A percentile compares a stretch with the other conserved stretches of the same genome.
phyloP scores from a whole-genome alignment of 2,888 invertebrate genomes.

The Himalopsyche japonica region DNA sequence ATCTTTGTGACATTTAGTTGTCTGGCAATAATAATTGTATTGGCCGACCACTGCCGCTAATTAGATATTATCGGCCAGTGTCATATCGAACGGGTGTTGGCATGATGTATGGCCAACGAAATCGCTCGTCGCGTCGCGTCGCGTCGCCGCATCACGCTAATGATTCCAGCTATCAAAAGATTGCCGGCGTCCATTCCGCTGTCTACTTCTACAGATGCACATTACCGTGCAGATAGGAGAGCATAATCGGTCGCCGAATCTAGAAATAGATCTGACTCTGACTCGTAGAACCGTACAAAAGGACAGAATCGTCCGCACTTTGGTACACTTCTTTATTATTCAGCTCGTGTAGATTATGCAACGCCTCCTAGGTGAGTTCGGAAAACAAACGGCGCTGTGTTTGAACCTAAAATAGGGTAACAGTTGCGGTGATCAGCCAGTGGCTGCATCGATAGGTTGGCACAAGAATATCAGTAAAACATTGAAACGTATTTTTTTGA shows the following conservation, averaged over 20 bases:
- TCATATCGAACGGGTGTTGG: neutral
- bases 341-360: neutral
- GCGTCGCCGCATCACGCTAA: neutral
- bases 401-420: too few relatives aligned
- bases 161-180: neutral
- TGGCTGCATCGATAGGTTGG: too few relatives aligned
- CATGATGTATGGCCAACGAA: neutral
- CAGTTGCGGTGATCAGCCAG: too few relatives aligned
- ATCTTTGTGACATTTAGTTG: too few relatives aligned
- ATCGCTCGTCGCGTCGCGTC: neutral
- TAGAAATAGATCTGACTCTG: neutral
- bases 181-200: neutral
- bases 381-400: too few relatives aligned
- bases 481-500: too few relatives aligned
- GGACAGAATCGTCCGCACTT: neutral
- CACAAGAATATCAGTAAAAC: too few relatives aligned
- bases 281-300: neutral
- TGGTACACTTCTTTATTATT: neutral
- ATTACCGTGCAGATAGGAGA: neutral
- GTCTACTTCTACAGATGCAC: neutral
- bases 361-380: neutral
- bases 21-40: neutral
- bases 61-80: neutral
- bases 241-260: neutral
- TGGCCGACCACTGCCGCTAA: neutral